A percentile compares a stretch with the other conserved stretches of the same genome.
Conservation (phyloP, 2,888 invertebrate genomes). For the Calameuta pallipes region DNA sequence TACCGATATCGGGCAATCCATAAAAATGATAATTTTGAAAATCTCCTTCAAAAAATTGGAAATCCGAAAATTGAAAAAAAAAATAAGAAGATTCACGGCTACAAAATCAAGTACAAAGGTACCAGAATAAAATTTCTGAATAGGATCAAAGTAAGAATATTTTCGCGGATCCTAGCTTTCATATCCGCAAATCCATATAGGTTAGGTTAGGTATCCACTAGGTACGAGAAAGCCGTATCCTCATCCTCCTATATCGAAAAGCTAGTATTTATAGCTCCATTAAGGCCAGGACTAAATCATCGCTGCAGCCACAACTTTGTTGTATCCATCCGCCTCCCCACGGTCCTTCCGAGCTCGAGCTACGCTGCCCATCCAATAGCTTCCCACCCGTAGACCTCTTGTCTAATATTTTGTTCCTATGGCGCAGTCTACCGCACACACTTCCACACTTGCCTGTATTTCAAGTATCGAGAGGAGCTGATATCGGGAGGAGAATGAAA, state of each 20-base stretch:
- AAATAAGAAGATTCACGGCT: not conserved
- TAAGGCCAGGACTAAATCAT: conserved; percentile 73
- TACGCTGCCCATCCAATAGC: conserved; percentile 57
- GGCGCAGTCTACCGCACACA: conserved; percentile 36
- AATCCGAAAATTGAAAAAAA: not conserved
- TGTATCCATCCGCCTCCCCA: conserved; percentile 44
- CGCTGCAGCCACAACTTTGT: conserved; percentile 69
- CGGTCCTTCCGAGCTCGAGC: conserved; percentile 27
- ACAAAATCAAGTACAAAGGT: not conserved
- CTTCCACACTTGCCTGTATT: conserved; percentile 43
- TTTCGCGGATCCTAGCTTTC: not conserved
- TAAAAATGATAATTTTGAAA: not conserved
- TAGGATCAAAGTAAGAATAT: not conserved
- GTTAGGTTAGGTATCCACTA: not conserved
- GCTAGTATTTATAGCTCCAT: conserved; percentile 73
- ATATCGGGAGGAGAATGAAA: conserved; percentile 42
- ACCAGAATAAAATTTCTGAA: not conserved
- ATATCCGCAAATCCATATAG: not conserved
- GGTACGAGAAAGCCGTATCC: conserved; percentile 32
- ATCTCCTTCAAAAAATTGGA: not conserved
- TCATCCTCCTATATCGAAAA: conserved; percentile 68
- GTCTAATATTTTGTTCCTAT: conserved; percentile 61
- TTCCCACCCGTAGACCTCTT: conserved; percentile 52
- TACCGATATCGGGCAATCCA: not conserved
- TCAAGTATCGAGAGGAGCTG: conserved; percentile 33